Conservation (phyloP, 2,797 vertebrate genomes). For the Champsocephalus gunnari region DNA sequence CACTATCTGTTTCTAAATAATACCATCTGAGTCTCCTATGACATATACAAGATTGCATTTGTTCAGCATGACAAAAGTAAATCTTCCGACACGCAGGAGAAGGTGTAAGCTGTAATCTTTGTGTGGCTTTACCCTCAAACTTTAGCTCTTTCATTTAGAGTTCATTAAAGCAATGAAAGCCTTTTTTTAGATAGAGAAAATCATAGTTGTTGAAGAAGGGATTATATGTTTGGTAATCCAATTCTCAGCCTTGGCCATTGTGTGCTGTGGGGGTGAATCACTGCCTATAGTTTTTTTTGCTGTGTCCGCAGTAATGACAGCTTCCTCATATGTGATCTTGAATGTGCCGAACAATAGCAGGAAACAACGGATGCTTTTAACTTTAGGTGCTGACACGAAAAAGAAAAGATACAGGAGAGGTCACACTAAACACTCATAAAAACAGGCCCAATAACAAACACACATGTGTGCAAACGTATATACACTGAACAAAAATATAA, state of each 20-base stretch:
- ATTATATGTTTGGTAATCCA: conserved; percentile 38
- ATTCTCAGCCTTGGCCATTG: conserved; percentile 1
- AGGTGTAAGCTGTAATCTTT: conserved; percentile 12
- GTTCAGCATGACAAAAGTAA: not conserved
- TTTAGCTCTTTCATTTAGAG: conserved; percentile 32
- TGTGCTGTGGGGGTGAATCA: conserved; percentile 32
- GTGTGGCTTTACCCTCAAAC: conserved; percentile 21
- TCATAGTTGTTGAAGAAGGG: conserved; percentile 34
- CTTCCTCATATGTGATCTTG: conserved; percentile 73
- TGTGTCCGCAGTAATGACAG: conserved; percentile 72
- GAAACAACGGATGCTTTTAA: conserved; percentile 65
- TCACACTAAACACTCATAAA: conserved; percentile 22
- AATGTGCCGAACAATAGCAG: conserved; percentile 80
- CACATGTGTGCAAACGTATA: not conserved
- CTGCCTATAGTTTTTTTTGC: conserved; percentile 44
- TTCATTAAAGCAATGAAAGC: conserved; percentile 32
- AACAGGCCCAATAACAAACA: conserved; percentile 5
- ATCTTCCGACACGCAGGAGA: conserved; percentile 7
- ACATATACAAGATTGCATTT: not conserved
- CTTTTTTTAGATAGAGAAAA: conserved; percentile 53
- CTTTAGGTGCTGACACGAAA: conserved; percentile 44
- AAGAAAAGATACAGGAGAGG: conserved; percentile 46
- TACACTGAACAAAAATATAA: too few species aligned
- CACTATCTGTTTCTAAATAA: not conserved
- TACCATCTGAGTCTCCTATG: not conserved